A percentile compares a stretch with the other conserved stretches of the same genome.
phyloP scores from a whole-genome alignment of 1,140 invertebrate species.

The Hycleus cichorii region DNA sequence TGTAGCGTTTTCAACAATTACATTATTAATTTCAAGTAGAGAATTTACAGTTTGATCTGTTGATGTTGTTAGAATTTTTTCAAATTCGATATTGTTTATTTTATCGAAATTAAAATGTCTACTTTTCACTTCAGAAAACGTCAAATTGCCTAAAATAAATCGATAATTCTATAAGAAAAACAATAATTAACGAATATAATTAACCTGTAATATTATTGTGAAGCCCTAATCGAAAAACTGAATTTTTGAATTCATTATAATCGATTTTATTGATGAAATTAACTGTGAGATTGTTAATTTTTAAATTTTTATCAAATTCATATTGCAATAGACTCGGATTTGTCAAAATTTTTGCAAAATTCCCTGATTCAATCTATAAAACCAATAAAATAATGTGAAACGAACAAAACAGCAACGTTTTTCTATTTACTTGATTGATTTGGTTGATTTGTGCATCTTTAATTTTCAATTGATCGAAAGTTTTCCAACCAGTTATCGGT shows the following conservation, averaged over 20 bases:
- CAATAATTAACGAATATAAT: conserved; percentile 2
- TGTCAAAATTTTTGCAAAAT: background rate
- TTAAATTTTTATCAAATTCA: conserved; percentile 18
- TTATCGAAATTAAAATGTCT: conserved; percentile 13
- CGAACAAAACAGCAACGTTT: too few species aligned
- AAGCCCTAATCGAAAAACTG: conserved; percentile 26
- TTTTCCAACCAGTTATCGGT: conserved; percentile 17
- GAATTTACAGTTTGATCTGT: conserved; percentile 30
- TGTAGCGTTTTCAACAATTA: conserved; percentile 18
- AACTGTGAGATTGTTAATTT: conserved; percentile 28
- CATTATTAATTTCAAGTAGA: conserved; percentile 21
- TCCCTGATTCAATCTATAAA: background rate
- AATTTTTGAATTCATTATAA: conserved; percentile 27
- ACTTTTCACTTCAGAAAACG: conserved; percentile 6
- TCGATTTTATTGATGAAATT: conserved; percentile 27
- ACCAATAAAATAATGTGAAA: too few species aligned
- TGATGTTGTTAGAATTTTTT: conserved; percentile 24
- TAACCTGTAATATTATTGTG: conserved; percentile 17
- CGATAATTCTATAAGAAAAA: background rate
- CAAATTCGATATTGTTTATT: conserved; percentile 10
- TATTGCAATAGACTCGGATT: background rate
- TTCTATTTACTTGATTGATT: background rate
- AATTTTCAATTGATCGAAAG: conserved; percentile 9
- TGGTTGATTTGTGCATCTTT: background rate
- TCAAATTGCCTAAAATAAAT: conserved; percentile 3